Evolutionary conservation across 2,797 vertebrate genomes (phyloP).

Genomic region (Coregonus ussuriensis): DNA sequence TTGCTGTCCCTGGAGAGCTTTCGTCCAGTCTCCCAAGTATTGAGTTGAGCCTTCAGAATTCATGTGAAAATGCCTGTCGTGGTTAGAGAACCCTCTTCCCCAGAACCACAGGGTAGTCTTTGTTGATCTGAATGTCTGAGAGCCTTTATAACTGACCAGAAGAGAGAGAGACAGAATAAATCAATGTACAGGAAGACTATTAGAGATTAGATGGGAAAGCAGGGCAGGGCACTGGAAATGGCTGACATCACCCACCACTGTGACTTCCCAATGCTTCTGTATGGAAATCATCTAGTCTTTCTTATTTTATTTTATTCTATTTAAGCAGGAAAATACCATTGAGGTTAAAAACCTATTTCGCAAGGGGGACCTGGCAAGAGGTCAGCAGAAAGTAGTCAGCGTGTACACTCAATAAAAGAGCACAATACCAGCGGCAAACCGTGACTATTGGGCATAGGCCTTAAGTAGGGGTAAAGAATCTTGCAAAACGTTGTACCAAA

Average conservation of each 20-base stretch:
- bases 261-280: conserved; percentile 54
- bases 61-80: conserved; percentile 20
- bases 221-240: conserved; percentile 50
- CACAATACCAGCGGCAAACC: no score
- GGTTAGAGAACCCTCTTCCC: neutral
- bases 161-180: conserved; percentile 21
- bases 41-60: conserved; percentile 16
- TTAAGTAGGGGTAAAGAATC: no score
- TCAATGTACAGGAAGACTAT: conserved; percentile 41
- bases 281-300: neutral
- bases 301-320: neutral
- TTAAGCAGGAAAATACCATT: no score
- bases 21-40: conserved; percentile 23
- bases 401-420: no score
- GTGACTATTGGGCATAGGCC: no score
- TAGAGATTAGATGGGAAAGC: conserved; percentile 26
- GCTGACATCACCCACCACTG: conserved; percentile 48
- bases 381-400: no score
- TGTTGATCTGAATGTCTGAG: conserved; percentile 16
- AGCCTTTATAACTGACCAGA: conserved; percentile 23
- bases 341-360: no score
- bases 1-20: conserved; percentile 40
- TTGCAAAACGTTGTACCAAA: no score
- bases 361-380: no score
- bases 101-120: neutral